A percentile compares a stretch with the other conserved stretches of the same genome.
Conservation (phyloP, 2,797 vertebrate genomes). For the Rachycentron canadum region DNA sequence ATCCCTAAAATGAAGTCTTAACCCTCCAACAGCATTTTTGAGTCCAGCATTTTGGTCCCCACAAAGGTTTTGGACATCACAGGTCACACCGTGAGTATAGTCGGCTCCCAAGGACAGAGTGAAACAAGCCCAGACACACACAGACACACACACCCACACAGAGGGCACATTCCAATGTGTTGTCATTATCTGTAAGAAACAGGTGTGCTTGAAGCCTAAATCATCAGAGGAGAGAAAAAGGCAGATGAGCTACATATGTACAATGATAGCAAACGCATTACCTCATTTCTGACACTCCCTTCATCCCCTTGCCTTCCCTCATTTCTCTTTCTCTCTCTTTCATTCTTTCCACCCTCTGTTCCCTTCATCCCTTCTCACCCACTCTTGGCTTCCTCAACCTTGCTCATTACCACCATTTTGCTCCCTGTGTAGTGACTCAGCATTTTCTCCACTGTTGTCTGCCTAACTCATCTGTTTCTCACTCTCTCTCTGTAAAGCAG, state of each 20-base stretch:
- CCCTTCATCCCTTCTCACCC: constrained; percentile 41
- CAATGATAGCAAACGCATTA: constrained; percentile 54
- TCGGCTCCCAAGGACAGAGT: no score
- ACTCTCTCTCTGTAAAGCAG: constrained; percentile 18
- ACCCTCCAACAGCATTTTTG: no score
- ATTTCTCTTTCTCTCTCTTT: constrained; percentile 11
- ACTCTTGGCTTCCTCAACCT: constrained; percentile 38
- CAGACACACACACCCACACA: neutral
- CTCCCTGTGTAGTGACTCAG: constrained; percentile 61
- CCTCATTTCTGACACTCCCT: constrained; percentile 51
- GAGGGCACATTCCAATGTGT: constrained; percentile 44
- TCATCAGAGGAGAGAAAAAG: constrained; percentile 24
- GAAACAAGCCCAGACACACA: neutral
- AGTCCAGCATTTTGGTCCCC: neutral
- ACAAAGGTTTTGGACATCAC: neutral
- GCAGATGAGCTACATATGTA: constrained; percentile 63
- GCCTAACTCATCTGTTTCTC: constrained; percentile 53
- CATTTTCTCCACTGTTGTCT: constrained; percentile 44
- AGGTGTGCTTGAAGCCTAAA: constrained; percentile 53
- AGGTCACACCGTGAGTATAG: no score
- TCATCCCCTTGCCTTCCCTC: constrained; percentile 16
- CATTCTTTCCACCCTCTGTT: constrained; percentile 2
- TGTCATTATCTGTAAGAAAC: constrained; percentile 52
- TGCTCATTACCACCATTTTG: constrained; percentile 57
- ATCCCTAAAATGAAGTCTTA: no score